These are phyloP conservation scores for Eciton burchellii DNA, from an alignment of 1,140 invertebrate genomes.

Conservation along the genomic window DNA sequence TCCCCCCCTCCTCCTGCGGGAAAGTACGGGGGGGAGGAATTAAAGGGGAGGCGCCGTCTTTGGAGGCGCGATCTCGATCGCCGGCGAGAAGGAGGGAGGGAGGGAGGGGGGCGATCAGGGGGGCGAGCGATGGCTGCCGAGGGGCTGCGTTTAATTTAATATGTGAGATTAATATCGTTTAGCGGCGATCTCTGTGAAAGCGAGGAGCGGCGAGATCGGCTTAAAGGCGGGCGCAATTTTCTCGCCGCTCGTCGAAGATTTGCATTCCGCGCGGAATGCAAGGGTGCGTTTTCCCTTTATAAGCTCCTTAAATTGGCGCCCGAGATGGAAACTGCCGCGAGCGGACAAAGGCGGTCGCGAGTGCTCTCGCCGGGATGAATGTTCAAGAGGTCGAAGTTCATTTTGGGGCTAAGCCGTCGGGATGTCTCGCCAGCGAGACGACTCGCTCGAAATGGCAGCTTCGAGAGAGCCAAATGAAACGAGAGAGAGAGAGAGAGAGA, in stretches of 20 bases:
- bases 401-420: conserved; percentile 52
- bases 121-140: too few species aligned
- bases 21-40: too few species aligned
- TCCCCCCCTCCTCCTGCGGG: too few species aligned
- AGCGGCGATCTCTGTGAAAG: conserved; percentile 62
- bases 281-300: conserved; percentile 65
- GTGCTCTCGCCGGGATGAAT: conserved; percentile 12
- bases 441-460: conserved; percentile 19
- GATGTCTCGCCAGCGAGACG: not conserved
- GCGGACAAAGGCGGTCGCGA: conserved; percentile 28
- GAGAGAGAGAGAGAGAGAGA: not conserved
- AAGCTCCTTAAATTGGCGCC: conserved; percentile 69
- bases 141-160: not conserved
- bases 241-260: conserved; percentile 57
- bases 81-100: too few species aligned
- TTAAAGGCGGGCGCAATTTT: conserved; percentile 66
- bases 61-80: too few species aligned
- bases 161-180: conserved; percentile 50
- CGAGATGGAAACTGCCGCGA: conserved; percentile 24
- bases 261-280: conserved; percentile 62
- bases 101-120: too few species aligned
- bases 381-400: conserved; percentile 70
- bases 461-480: conserved; percentile 26
- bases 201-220: conserved; percentile 31
- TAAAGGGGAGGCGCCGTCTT: too few species aligned